Conservation (phyloP, 2,113 vertebrate species). For the Acrocephalus kingi region DNA sequence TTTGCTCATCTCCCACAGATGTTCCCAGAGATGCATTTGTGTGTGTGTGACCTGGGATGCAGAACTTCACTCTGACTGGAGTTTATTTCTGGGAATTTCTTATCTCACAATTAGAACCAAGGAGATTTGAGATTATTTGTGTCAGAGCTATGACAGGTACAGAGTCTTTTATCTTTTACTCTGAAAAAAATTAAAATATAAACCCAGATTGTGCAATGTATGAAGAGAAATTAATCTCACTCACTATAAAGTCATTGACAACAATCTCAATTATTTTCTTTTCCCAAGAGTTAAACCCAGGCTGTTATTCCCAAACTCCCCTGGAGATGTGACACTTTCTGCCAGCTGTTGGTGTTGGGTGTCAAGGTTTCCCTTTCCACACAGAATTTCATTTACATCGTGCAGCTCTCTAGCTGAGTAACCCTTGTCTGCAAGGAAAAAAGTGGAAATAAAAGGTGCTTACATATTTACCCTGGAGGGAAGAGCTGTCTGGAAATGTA, state of each 20-base stretch:
- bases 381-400: not conserved
- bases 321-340: too few species aligned
- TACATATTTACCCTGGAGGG: not conserved
- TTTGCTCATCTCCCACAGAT: not conserved
- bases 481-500: not conserved
- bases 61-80: not conserved
- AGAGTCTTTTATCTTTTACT: not conserved
- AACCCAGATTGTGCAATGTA: not conserved
- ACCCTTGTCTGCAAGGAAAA: not conserved
- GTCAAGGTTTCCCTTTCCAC: not conserved
- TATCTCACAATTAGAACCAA: not conserved
- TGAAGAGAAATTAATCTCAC: not conserved
- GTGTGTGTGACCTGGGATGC: fast-evolving
- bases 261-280: not conserved
- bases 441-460: fast-evolving
- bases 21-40: not conserved
- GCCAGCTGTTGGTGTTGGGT: not conserved
- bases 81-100: not conserved
- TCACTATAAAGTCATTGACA: not conserved
- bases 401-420: not conserved
- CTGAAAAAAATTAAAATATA: not conserved
- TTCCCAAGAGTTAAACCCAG: not conserved
- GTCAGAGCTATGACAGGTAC: not conserved
- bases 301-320: not conserved
- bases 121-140: not conserved